Evolutionary conservation across 2,888 invertebrate genomes (phyloP), one percentile per base, ranked within the genome.

Genomic region (Agelastica alni): DNA sequence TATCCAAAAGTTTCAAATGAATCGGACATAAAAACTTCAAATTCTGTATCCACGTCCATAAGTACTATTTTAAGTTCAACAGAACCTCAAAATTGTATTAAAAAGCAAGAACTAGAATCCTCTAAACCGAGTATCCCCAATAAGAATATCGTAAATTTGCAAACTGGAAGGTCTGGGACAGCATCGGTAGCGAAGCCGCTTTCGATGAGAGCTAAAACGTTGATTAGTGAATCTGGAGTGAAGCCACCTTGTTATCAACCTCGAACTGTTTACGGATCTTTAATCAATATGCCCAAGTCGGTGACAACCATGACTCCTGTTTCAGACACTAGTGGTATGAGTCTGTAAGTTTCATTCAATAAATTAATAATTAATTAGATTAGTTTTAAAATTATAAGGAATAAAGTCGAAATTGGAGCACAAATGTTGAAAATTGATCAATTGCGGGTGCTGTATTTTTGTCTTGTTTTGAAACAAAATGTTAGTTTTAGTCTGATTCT

Each of bases 191-290:
- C 42, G 7, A 60, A 55, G 43, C 46, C 58, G 2, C 45, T 48
- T 9, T 48, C 49, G 0, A 41, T 47, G 37, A 56, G 54, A 5
- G 56, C 34, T 12, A 62, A 61, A 32, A 18, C 56, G 22, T 28
- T 42, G 17, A 53, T 49, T 22, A 45, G 44, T 17, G 59, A 62
- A 31, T 20, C 47, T 13, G 53, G 58, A 3, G 48, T 43, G 13
- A 56, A 59, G 52, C 42, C 66, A 34, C 71, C 75, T 2, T 74
- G 73, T 60, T 75, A 75, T 59, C 68, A 69, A 62, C 75, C 75
- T 9, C 72, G 72, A 57, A 63, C 69, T 3, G 61, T 60, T 3
- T 72, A 69, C 53, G 67, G 58, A 43, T 68, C 73, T 3, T 59
- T 69, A 2, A 69, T 73, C 4, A 73, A 69, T 43, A 69, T 73